Evolutionary conservation across 2,113 vertebrate species (phyloP).

Genomic region (Rhynchopsitta pachyrhyncha): DNA sequence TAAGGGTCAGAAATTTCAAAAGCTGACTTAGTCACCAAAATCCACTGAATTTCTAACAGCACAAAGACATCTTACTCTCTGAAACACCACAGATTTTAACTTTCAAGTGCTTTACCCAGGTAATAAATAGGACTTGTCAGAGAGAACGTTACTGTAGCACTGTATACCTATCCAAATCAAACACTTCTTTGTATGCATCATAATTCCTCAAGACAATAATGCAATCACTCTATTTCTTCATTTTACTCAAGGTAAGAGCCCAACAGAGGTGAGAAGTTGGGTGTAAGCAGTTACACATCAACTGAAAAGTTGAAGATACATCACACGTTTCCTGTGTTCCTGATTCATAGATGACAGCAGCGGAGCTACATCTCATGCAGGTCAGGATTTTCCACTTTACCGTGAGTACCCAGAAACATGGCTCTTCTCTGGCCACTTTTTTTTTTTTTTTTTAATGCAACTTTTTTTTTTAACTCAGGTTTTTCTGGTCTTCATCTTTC

Average conservation of each 20-base stretch:
- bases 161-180: background rate
- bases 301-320: background rate
- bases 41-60: background rate
- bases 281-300: background rate
- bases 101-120: background rate
- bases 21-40: background rate
- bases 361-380: background rate
- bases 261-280: background rate
- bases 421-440: background rate
- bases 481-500: background rate
- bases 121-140: background rate
- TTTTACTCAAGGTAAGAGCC: background rate
- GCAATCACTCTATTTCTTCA: background rate
- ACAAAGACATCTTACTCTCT: background rate
- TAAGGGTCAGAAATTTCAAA: background rate
- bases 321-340: background rate
- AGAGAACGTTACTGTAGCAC: background rate
- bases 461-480: background rate
- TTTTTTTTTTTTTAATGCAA: background rate
- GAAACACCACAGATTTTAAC: background rate
- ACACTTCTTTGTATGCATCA: background rate
- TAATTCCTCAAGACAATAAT: background rate
- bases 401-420: background rate
- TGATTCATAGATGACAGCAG: background rate
- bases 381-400: background rate